These are phyloP conservation scores for Rhinophrynus dorsalis DNA, from an alignment of 2,797 vertebrate species.

Conservation along the genomic window DNA sequence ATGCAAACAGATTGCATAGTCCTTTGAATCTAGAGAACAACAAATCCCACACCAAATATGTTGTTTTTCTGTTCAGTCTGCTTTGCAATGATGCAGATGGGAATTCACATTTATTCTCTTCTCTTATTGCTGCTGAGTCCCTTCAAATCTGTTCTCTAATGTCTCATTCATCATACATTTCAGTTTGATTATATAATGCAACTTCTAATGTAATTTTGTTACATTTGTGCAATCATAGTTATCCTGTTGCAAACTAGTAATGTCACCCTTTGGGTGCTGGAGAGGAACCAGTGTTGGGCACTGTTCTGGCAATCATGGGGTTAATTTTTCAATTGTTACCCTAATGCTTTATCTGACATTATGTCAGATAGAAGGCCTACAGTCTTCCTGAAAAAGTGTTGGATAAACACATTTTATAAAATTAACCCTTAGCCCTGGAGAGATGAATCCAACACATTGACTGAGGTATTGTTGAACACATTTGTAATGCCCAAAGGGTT, in stretches of 20 bases:
- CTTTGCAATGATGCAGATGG: slow-evolving; percentile 42
- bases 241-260: not conserved
- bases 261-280: no score
- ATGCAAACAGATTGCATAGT: slow-evolving; percentile 49
- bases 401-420: no score
- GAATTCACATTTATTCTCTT: slow-evolving; percentile 43
- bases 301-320: slow-evolving; percentile 1
- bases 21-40: slow-evolving; percentile 44
- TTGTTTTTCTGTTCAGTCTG: slow-evolving; percentile 47
- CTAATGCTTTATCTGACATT: no score
- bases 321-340: not conserved
- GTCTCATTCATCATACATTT: slow-evolving; percentile 23
- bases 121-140: slow-evolving; percentile 38
- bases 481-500: no score
- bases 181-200: slow-evolving; percentile 10
- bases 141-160: slow-evolving; percentile 32
- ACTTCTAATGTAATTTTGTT: slow-evolving; percentile 13
- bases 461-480: no score
- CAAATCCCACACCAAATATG: slow-evolving; percentile 51
- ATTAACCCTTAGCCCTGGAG: no score
- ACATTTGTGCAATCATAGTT: not conserved
- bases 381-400: no score
- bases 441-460: no score
- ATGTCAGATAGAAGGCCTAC: no score
- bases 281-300: no score